Conservation (phyloP, 1,140 invertebrate genomes). For the Brachionus rotundiformis region DNA sequence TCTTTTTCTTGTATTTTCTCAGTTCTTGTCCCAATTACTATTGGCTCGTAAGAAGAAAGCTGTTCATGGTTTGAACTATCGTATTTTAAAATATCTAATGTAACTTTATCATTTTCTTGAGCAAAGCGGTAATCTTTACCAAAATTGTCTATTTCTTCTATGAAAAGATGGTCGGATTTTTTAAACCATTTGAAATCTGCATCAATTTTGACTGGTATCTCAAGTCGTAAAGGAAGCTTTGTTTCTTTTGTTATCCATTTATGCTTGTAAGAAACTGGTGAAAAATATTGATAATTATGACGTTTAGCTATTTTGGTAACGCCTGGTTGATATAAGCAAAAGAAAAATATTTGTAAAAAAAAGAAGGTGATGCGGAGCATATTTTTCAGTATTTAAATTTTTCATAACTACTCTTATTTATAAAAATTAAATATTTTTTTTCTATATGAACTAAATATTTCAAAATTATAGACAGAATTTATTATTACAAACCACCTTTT, state of each 20-base stretch:
- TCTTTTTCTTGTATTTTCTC: neutral
- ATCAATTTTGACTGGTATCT: neutral
- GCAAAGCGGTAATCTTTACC: neutral
- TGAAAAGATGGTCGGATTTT: neutral
- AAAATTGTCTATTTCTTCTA: slow-evolving; percentile 3
- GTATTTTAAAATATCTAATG: slow-evolving; percentile 35
- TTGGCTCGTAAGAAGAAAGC: slow-evolving; percentile 5
- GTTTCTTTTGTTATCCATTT: slow-evolving; percentile 20
- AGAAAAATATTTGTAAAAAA: neutral
- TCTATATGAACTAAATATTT: slow-evolving; percentile 11
- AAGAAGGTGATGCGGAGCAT: neutral
- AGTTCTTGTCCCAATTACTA: neutral
- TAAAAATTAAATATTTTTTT: neutral
- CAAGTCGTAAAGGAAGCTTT: neutral
- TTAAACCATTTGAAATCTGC: slow-evolving; percentile 48
- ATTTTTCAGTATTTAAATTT: neutral
- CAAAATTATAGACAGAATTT: slow-evolving; percentile 23
- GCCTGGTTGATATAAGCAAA: neutral
- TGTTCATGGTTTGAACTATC: neutral
- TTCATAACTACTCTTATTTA: neutral
- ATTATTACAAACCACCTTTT: neutral
- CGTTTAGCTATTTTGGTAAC: neutral
- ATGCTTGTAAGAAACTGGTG: neutral
- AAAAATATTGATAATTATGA: slow-evolving; percentile 3
- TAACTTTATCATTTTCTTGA: neutral